A percentile compares a stretch with the other conserved stretches of the same genome.
Evolutionary conservation across 2,888 invertebrate species (phyloP).

Genomic region (Flexamia atlantica): DNA sequence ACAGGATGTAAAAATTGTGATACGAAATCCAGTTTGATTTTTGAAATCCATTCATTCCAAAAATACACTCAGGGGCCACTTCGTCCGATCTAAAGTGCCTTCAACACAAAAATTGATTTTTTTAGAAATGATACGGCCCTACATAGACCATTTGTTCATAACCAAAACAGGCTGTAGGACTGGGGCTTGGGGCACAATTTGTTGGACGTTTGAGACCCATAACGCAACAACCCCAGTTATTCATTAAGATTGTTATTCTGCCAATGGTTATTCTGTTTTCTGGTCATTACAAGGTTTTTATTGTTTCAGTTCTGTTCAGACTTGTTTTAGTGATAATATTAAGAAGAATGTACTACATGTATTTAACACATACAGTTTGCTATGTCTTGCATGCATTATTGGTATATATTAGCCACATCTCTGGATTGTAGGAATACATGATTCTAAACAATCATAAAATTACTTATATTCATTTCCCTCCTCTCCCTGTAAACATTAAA

Average conservation of each 20-base stretch:
- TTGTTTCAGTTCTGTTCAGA: constrained; percentile 66
- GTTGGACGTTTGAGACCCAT: constrained; percentile 67
- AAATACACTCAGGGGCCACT: constrained; percentile 87
- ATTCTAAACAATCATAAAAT: constrained; percentile 67
- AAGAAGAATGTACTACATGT: constrained; percentile 70
- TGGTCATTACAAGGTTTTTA: constrained; percentile 67
- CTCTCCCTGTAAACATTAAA: not conserved
- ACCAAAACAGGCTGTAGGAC: constrained; percentile 76
- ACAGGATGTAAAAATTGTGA: constrained; percentile 69
- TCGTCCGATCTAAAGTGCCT: constrained; percentile 98
- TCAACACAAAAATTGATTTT: constrained; percentile 88
- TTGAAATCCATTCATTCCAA: constrained; percentile 70
- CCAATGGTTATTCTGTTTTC: constrained; percentile 68
- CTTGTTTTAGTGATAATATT: constrained; percentile 69
- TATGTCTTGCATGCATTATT: constrained; percentile 70
- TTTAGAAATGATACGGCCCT: constrained; percentile 90
- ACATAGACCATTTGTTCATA: constrained; percentile 88
- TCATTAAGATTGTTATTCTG: constrained; percentile 69
- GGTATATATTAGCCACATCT: constrained; percentile 71
- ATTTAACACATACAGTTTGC: constrained; percentile 70
- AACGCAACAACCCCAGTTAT: constrained; percentile 68
- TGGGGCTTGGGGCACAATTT: constrained; percentile 67
- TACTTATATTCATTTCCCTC: constrained; percentile 11
- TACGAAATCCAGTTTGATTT: constrained; percentile 69
- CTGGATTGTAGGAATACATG: constrained; percentile 70